Evolutionary conservation across 2,113 vertebrate genomes (phyloP).

Genomic region (Numida meleagris): DNA sequence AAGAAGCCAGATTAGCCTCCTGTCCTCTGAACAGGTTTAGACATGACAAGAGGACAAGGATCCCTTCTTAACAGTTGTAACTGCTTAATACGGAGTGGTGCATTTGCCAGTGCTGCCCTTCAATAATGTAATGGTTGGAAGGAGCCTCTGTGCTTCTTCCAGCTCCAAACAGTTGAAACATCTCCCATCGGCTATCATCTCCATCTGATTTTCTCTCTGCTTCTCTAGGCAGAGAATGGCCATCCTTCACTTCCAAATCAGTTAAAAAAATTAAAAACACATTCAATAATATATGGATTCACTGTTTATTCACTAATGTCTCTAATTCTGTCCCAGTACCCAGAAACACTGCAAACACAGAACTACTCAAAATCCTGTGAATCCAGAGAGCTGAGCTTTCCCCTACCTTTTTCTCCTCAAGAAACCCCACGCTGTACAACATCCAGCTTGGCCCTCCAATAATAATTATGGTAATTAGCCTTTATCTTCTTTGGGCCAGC

Average conservation of each 20-base stretch:
- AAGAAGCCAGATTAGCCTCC: not conserved
- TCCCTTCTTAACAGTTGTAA: not conserved
- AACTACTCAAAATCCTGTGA: not conserved
- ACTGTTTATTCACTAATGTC: not conserved
- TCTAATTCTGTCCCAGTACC: not conserved
- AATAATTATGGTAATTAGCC: not conserved
- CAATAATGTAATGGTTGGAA: not conserved
- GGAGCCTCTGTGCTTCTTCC: not conserved
- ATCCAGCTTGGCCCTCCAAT: not conserved
- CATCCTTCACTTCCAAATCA: not conserved
- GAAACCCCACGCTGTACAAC: not conserved
- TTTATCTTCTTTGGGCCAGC: not conserved
- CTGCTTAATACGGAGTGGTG: not conserved
- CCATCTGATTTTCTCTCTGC: not conserved
- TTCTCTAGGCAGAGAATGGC: not conserved
- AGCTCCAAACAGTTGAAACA: not conserved
- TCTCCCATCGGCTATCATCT: not conserved
- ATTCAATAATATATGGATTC: not conserved
- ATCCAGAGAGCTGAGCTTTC: not conserved
- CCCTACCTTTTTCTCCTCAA: not conserved
- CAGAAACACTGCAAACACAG: not conserved
- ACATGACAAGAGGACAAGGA: not conserved
- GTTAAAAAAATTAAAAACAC: not conserved
- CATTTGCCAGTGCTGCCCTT: not conserved
- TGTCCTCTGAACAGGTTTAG: not conserved